Evolutionary conservation across 2,113 vertebrate species (phyloP), one percentile per base, ranked within the genome.

Genomic region (Eolophus roseicapilla): DNA sequence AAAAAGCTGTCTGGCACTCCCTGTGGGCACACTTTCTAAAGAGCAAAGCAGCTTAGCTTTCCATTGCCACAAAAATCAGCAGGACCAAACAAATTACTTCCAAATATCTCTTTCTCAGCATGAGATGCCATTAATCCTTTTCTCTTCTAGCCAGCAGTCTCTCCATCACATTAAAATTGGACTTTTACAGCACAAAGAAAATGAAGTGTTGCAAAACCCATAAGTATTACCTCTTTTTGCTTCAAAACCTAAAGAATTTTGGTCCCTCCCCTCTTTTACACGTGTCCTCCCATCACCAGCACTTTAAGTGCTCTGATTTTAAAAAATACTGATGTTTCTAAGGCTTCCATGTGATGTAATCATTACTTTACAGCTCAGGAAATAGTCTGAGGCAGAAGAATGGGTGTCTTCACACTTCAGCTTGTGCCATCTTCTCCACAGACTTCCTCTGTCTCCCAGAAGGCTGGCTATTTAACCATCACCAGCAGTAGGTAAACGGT

Each of bases 1-100:
- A 94, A 77, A 86, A 87, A 96, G 69, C 92, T 75, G 87, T 76
- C 87, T 95, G 92, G 92, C 82, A 79, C 82, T 93, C 88, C 86
- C 85, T 64, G 47, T 83, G 64, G 78, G 86, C 53, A 67, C 39
- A 10, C 65, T 90, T 90, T 49, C 88, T 85, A 76, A 80, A 74
- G 57, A 92, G 39, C 78, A 74, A 75, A 88, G 62, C 50, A 78
- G 64, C 74, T 93, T 93, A 87, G 83, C 60, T 88, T 84, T 92
- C 68, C n/a, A 90, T 47, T 68, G 71, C 86, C 75, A 92, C 81
- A 88, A 67, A 93, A 96, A 86, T 81, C 94, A 92, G 88, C 71
- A 90, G 80, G 90, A 93, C 77, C 67, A 83, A 96, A 92, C 60
- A 95, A 83, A 93, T 93, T 68, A 81, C 59, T 88, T 94, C 69